Base-by-base conservation (phyloP, 2,797 vertebrate species). In the Bradypodion pumilum region DNA sequence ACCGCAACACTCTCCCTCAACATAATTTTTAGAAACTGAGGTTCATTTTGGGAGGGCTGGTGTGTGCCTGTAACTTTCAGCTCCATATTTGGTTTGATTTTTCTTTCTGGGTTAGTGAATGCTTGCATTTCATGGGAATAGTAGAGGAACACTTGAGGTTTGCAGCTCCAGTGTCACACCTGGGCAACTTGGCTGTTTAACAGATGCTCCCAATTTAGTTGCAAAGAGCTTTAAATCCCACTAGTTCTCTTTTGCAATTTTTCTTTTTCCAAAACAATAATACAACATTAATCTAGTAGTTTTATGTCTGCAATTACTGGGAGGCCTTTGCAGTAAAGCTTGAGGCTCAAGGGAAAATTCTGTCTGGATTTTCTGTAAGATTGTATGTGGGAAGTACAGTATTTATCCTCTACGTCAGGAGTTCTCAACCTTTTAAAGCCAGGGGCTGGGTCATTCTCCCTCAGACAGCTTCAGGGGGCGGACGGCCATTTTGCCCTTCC, bases 141-240 rank as follows among this genome's bases (percentile, higher is more conserved):
- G 10, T 6, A 0, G 0, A 75, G 66, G n/a, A 86, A 44, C 29
- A n/a, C 40, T 37, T 63, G 69, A 73, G 29, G 52, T 78, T 1
- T 0, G 2, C 29, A 60, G 32, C 4, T 82, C 68, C 32, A 56
- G 25, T 23, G 46, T 23, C 60, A 27, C 46, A 68, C 44, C n/a
- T 81, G n/a, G 37, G 27, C 23, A 68, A 32, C 21, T 16, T 32
- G 77, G 74, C 68, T 65, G 35, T 63, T 86, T 65, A 60, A 66
- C 79, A 77, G 62, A 78, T 77, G 78, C 46, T 81, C 78, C 59
- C 2, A 49, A n/a, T 44, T 84, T 77, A 76, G 46, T 35, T 13
- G 32, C 63, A 80, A 27, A 44, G 77, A 70, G 44, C 35, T 62
- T 68, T 35, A 59, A 83, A 56, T 76, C 81, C 63, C 72, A 63